phyloP scores from a whole-genome alignment of 2,888 invertebrate species.

The Sinotaia quadrata region DNA sequence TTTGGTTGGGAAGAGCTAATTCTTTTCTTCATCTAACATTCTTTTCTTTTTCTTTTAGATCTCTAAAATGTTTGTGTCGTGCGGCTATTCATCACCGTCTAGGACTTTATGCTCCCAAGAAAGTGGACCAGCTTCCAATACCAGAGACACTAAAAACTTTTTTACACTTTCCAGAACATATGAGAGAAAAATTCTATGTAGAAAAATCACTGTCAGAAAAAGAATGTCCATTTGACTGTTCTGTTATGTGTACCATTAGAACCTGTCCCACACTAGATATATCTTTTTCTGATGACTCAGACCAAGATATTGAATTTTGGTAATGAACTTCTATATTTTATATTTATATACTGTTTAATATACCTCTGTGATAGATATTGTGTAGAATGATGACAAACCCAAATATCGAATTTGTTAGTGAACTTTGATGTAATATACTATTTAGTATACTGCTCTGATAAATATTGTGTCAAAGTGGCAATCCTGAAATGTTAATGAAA shows the following conservation, averaged over 20 bases:
- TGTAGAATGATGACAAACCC: no score
- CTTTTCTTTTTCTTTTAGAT: conserved; percentile 8
- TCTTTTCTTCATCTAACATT: background rate
- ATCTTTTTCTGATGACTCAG: conserved; percentile 53
- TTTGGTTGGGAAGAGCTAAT: no score
- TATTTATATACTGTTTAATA: no score
- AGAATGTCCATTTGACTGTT: conserved; percentile 66
- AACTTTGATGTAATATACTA: no score
- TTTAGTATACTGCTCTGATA: no score
- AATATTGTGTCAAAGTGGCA: no score
- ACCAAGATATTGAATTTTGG: conserved; percentile 37
- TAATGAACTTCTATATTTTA: no score
- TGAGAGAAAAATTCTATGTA: conserved; percentile 53
- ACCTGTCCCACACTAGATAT: conserved; percentile 63
- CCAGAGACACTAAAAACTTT: conserved; percentile 51
- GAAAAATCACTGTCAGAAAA: conserved; percentile 43
- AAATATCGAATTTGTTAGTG: no score
- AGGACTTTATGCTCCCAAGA: conserved; percentile 51
- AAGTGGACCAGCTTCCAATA: conserved; percentile 52
- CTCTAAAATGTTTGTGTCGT: conserved; percentile 53
- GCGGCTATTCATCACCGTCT: conserved; percentile 51
- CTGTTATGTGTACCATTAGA: conserved; percentile 47
- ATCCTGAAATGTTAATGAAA: no score
- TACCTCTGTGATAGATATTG: no score
- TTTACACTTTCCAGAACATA: conserved; percentile 51